Conservation (phyloP, 2,797 vertebrate genomes). For the Myotis findleyi region DNA sequence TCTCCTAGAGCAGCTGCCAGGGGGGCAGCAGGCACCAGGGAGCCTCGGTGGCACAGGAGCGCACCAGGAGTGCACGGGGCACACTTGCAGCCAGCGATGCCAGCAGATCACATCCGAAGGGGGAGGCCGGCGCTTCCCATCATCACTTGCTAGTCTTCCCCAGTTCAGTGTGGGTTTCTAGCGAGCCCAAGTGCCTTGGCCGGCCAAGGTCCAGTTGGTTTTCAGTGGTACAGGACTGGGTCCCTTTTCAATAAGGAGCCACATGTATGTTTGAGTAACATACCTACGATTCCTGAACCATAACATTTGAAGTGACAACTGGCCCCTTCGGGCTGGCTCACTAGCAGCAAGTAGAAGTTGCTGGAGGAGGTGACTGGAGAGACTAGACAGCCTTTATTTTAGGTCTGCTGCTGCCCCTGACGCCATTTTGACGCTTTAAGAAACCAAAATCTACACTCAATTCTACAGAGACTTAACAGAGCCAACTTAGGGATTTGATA, state of each 20-base stretch:
- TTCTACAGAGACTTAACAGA: not conserved
- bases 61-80: rapidly evolving
- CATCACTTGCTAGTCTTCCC: not conserved
- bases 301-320: not conserved
- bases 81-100: rapidly evolving
- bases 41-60: not conserved
- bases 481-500: not conserved
- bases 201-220: not conserved
- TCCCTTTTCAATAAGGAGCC: not conserved
- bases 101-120: rapidly evolving
- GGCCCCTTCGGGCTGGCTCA: not conserved
- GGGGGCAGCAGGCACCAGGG: not conserved
- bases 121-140: rapidly evolving
- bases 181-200: rapidly evolving
- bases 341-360: not conserved
- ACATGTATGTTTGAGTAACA: not conserved
- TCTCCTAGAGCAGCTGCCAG: slow-evolving; percentile 49
- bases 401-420: not conserved
- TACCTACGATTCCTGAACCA: not conserved
- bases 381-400: not conserved
- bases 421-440: not conserved
- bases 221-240: not conserved
- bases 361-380: not conserved
- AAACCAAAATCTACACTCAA: not conserved
- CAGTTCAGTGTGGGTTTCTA: not conserved